These are phyloP conservation scores for Nibea albiflora DNA, from an alignment of 2,113 vertebrate species.

Conservation along the genomic window DNA sequence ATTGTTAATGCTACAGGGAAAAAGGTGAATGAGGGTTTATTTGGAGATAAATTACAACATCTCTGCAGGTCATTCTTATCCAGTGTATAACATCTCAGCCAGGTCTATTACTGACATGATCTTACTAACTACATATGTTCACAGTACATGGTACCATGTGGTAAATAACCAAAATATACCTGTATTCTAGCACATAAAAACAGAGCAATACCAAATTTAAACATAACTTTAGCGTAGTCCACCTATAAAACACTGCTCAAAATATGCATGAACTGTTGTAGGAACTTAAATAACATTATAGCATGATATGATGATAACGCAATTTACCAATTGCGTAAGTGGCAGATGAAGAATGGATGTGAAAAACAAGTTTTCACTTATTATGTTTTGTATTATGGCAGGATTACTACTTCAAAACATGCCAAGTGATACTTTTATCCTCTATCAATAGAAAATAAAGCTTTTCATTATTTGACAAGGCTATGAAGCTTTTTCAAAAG, in stretches of 20 bases:
- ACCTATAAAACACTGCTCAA: neutral
- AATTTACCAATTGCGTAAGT: neutral
- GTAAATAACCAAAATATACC: neutral
- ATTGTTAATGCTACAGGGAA: neutral
- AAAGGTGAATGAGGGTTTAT: neutral
- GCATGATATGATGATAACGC: neutral
- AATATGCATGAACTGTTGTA: neutral
- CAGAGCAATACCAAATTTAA: neutral
- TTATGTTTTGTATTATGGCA: neutral
- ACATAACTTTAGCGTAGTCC: neutral
- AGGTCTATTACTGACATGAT: neutral
- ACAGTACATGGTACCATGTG: neutral
- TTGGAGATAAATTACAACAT: neutral
- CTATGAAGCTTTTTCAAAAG: neutral
- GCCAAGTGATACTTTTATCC: conserved; percentile 4
- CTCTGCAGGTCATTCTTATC: neutral
- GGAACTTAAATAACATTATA: neutral
- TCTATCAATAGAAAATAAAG: conserved; percentile 17
- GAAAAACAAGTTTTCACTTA: neutral
- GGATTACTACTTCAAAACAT: conserved; percentile 3
- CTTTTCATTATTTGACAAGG: conserved; percentile 20
- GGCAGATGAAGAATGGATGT: neutral
- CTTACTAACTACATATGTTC: neutral
- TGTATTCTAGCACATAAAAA: too few relatives aligned
- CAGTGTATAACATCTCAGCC: neutral